A percentile compares a stretch with the other conserved stretches of the same genome.
Conservation (phyloP, 2,888 invertebrate species). For the Tanypteryx hageni region DNA sequence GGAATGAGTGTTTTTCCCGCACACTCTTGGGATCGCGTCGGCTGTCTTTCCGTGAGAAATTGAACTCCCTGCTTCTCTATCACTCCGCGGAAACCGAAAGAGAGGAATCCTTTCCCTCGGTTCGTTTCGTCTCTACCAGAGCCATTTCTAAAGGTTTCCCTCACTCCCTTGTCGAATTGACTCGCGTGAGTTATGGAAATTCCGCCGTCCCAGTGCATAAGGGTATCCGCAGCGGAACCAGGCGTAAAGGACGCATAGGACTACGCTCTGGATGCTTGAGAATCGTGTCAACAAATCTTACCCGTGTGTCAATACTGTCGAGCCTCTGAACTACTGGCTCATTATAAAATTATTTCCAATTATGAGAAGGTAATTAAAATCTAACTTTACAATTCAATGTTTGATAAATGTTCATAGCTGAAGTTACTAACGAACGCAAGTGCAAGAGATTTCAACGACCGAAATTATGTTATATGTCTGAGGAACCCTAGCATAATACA, state of each 20-base stretch:
- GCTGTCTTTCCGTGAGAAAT: constrained; percentile 52
- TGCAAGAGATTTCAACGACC: too few relatives aligned
- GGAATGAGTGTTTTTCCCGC: constrained; percentile 46
- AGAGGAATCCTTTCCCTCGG: constrained; percentile 34
- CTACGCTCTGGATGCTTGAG: neutral
- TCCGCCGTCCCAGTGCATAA: neutral
- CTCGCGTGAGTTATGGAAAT: constrained; percentile 1
- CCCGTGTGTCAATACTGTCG: too few relatives aligned
- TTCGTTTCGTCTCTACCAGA: neutral
- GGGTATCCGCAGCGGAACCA: neutral
- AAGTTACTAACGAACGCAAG: too few relatives aligned
- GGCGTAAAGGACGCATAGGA: neutral
- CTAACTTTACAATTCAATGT: too few relatives aligned
- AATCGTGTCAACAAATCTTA: too few relatives aligned
- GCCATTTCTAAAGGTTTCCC: neutral
- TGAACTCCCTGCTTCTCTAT: neutral
- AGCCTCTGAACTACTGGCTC: too few relatives aligned
- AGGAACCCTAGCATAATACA: too few relatives aligned
- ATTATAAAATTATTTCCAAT: too few relatives aligned
- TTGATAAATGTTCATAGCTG: too few relatives aligned
- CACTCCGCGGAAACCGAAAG: neutral
- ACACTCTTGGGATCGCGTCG: constrained; percentile 19
- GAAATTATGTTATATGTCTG: too few relatives aligned
- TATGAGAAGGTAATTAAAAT: too few relatives aligned
- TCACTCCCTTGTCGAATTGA: neutral